Evolutionary conservation across 2,888 invertebrate species (phyloP).

Genomic region (Agriopis marginaria): DNA sequence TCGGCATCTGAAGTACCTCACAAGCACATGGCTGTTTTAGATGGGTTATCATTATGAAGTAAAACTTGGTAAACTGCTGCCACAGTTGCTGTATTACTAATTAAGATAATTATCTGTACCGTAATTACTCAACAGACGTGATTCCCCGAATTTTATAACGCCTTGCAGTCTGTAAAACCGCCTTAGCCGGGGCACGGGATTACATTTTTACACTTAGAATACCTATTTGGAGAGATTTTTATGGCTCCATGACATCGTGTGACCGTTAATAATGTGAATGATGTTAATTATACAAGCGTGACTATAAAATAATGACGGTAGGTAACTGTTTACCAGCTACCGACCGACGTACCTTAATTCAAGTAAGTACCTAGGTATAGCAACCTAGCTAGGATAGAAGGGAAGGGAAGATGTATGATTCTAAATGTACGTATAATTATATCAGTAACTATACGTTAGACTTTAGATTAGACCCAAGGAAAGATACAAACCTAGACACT

Average conservation of each 20-base stretch:
- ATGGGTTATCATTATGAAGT: background rate
- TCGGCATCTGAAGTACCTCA: no score
- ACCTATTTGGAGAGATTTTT: slow-evolving; percentile 49
- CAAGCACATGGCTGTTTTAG: background rate
- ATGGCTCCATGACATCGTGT: slow-evolving; percentile 45
- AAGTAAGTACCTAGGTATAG: no score
- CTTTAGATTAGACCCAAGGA: no score
- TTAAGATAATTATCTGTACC: slow-evolving; percentile 46
- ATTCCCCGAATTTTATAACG: slow-evolving; percentile 53
- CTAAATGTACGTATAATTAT: no score
- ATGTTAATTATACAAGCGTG: slow-evolving; percentile 52
- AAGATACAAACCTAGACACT: no score
- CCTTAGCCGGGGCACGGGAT: slow-evolving; percentile 50
- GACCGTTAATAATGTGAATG: slow-evolving; percentile 50
- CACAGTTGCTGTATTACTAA: slow-evolving; percentile 22
- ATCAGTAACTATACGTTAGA: no score
- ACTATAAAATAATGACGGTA: slow-evolving; percentile 32
- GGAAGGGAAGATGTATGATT: no score
- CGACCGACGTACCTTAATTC: background rate
- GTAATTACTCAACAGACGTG: slow-evolving; percentile 49
- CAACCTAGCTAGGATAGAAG: no score
- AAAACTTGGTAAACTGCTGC: slow-evolving; percentile 18
- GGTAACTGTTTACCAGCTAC: slow-evolving; percentile 9
- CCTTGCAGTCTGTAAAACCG: slow-evolving; percentile 48
- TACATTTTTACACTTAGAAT: slow-evolving; percentile 48